A percentile compares a stretch with the other conserved stretches of the same genome.
These are phyloP conservation scores for Pelodiscus sinensis DNA, from an alignment of 2,113 vertebrate species.

Conservation along the genomic window DNA sequence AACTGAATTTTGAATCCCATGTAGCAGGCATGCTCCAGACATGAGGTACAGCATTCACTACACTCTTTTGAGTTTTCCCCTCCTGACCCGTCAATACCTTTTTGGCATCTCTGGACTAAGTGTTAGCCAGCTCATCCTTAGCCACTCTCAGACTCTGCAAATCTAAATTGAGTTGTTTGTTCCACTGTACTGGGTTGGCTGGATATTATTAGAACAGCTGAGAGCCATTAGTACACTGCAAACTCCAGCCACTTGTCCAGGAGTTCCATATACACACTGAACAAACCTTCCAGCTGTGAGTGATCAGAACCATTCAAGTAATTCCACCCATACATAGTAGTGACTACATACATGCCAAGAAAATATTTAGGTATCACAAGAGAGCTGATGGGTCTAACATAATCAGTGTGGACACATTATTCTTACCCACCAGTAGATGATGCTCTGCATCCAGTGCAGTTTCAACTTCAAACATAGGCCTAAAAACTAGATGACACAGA, in stretches of 20 bases:
- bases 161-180: neutral
- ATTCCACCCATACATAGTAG: slow-evolving; percentile 5
- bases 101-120: neutral
- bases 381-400: slow-evolving; percentile 8
- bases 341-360: neutral
- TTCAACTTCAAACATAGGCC: neutral
- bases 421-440: neutral
- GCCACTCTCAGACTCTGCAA: neutral
- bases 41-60: slow-evolving; percentile 15
- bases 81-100: neutral
- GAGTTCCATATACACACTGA: neutral
- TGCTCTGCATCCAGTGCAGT: neutral
- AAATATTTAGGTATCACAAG: neutral
- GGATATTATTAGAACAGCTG: neutral
- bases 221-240: neutral
- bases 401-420: neutral
- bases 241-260: neutral
- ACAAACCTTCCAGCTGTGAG: neutral
- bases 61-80: slow-evolving; percentile 22
- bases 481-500: slow-evolving; percentile 20
- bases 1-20: slow-evolving; percentile 67
- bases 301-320: neutral
- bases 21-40: neutral
- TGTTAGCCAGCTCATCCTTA: neutral
- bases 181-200: neutral